Base-by-base conservation (phyloP, 2,113 vertebrate genomes). In the Heterochromis multidens region DNA sequence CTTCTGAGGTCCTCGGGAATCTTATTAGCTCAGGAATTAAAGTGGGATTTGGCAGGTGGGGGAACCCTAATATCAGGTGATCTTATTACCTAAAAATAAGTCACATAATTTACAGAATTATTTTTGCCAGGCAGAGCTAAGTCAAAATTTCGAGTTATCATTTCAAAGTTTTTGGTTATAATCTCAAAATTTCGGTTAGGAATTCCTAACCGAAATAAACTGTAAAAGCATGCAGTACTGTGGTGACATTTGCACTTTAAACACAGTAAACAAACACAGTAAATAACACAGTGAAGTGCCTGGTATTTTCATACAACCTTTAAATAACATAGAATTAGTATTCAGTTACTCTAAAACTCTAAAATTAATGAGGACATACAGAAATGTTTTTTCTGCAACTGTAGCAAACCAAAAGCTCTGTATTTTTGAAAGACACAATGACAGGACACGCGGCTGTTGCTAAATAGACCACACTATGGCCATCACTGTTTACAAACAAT, bases 11-110 rank as follows among this genome's bases (percentile, higher is more conserved):
- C 19, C 31, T 37, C 31, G 35, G 31, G 3, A 63, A n/a, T 63
- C 13, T 46, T 14, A 46, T 46, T n/a, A 63, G 19, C n/a, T 35
- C 19, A 35, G 1, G 29, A 2, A 19, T 61, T 0, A 61, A 61
- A 61, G 31, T 61, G 16, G 29, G 31, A 61, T 21, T 61, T 31
- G 29, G 0, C 16, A 61, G 59, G 59, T 61, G 29, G 59, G 16
- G 0, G 17, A 61, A 61, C 17, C 59, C 59, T 19, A 31, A 2
- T 1, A 0, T 27, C 16, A 1, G 0, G 59, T 59, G 57, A 61
- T n/a, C 33, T 37, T 23, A 37, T 63, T 37, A 63, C 31, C 31
- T 37, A 63, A 37, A 8, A 11, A 63, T 37, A 37, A 5, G 61
- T 37, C 3, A 63, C 21, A 37, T 63, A 23, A 63, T 63, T 63